phyloP scores from a whole-genome alignment of 2,797 vertebrate genomes.

The Acrocephalus scirpaceus region DNA sequence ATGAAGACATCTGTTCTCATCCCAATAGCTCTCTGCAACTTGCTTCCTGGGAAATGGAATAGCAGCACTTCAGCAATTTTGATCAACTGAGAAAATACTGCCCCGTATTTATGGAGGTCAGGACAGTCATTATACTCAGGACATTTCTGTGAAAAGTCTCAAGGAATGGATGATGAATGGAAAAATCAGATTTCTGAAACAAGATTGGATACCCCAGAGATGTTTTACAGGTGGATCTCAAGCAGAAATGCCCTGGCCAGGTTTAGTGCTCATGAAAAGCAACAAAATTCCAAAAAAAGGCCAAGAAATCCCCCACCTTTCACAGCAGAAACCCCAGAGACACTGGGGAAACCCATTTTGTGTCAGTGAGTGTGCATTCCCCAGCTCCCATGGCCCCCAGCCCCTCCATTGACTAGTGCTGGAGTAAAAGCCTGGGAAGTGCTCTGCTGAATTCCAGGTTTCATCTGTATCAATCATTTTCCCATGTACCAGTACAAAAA shows the following conservation, averaged over 20 bases:
- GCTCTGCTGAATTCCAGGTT: not conserved
- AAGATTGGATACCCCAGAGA: not conserved
- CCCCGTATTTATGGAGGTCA: slow-evolving; percentile 39
- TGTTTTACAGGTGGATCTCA: not conserved
- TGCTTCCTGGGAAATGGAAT: slow-evolving; percentile 45
- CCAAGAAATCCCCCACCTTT: not conserved
- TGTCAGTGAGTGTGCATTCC: not conserved
- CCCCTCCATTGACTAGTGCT: accelerated
- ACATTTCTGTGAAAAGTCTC: not conserved
- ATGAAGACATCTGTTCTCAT: slow-evolving; percentile 52
- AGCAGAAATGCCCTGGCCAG: not conserved
- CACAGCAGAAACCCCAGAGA: not conserved
- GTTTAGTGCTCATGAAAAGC: not conserved
- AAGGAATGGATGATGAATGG: not conserved
- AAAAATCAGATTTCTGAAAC: not conserved
- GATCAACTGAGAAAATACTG: slow-evolving; percentile 25
- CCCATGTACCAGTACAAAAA: not conserved
- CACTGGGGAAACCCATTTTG: not conserved
- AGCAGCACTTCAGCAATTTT: slow-evolving; percentile 7
- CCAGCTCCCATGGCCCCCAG: not conserved
- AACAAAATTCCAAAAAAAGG: not conserved
- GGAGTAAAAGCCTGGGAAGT: not conserved
- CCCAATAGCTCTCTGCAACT: slow-evolving; percentile 17
- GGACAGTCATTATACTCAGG: slow-evolving; percentile 21
- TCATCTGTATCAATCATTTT: slow-evolving; percentile 19